Percentiles rank a stretch among this genome's conserved stretches.
phyloP scores from a whole-genome alignment of 2,113 vertebrate genomes.

The Phycodurus eques region DNA sequence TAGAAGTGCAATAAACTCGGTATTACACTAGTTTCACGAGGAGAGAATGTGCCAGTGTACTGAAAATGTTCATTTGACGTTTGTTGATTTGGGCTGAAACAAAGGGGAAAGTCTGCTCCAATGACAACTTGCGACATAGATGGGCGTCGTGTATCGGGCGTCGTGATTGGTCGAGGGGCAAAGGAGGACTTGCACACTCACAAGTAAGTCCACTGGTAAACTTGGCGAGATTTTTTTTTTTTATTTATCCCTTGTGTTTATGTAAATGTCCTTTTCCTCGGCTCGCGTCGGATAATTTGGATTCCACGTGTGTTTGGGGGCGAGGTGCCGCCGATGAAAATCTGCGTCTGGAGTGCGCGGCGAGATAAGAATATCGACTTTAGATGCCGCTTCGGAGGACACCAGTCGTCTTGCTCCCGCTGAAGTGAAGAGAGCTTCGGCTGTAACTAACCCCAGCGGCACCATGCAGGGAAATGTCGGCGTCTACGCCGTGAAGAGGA shows the following conservation, averaged over 20 bases:
- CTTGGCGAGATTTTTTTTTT: constrained; percentile 8
- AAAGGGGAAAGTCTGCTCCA: constrained; percentile 4
- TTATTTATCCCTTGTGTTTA: neutral
- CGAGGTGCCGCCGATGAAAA: neutral
- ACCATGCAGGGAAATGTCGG: constrained; percentile 36
- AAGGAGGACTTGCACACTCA: neutral
- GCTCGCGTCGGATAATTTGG: neutral
- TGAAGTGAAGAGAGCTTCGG: neutral
- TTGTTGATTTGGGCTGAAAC: constrained; percentile 2
- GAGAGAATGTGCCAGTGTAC: neutral
- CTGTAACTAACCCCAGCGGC: neutral
- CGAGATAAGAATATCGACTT: neutral
- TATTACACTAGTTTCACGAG: neutral
- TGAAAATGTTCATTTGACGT: too few relatives aligned
- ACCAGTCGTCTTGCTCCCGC: neutral
- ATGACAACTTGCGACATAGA: neutral
- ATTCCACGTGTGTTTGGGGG: neutral
- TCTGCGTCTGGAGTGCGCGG: neutral
- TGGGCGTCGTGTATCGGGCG: rapidly evolving
- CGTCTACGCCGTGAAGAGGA: constrained; percentile 38
- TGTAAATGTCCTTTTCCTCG: neutral
- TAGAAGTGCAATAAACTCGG: neutral
- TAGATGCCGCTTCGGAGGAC: neutral
- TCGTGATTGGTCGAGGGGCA: constrained; percentile 17
- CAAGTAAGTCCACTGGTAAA: neutral